Base-by-base conservation (phyloP, 2,797 vertebrate genomes). In the Enteromius mattozi region DNA sequence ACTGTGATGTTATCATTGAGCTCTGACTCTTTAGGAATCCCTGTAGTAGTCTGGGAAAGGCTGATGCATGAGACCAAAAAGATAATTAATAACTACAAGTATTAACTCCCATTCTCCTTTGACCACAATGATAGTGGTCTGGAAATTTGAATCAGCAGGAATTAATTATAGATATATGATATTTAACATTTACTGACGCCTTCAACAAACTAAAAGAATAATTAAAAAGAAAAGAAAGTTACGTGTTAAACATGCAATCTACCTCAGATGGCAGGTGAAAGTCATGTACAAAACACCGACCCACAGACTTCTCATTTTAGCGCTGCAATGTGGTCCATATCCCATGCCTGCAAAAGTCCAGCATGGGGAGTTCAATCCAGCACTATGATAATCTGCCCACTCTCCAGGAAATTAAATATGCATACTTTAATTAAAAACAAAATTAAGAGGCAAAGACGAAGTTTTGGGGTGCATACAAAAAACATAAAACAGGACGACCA, bases 1-100 rank as follows among this genome's bases (percentile, higher is more conserved):
- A 99, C 96, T 0, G 97, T 99, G 87, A 98, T 99, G 92, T 99
- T 99, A 93, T 99, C 95, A 88, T 97, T 97, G 84, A 96, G 54
- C 68, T 97, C 96, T 30, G 93, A 87, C 87, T 97, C 96, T 89
- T 96, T 97, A 19, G 94, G 95, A 16, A 95, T 92, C 85, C 95
- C 93, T 10, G 96, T 95, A 54, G 96, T 95, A 13, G 96, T 96
- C 92, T 99, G 98, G 2, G 95, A 96, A 88, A 96, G 93, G 92
- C 98, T 96, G 90, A 83, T 51, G 33, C 10, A 81, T 3, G 84
- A 17, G 24, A 42, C 47, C 77, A 78, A 30, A 85, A 45, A 84
- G n/a, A 71, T 61, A 49, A 79, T 80, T 49, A 84, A 71, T 40
- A 84, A 47, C 17, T 76, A 40, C n/a, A 30, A 37, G 70, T 17